phyloP scores from a whole-genome alignment of 1,140 invertebrate genomes.

The Manduca sexta region DNA sequence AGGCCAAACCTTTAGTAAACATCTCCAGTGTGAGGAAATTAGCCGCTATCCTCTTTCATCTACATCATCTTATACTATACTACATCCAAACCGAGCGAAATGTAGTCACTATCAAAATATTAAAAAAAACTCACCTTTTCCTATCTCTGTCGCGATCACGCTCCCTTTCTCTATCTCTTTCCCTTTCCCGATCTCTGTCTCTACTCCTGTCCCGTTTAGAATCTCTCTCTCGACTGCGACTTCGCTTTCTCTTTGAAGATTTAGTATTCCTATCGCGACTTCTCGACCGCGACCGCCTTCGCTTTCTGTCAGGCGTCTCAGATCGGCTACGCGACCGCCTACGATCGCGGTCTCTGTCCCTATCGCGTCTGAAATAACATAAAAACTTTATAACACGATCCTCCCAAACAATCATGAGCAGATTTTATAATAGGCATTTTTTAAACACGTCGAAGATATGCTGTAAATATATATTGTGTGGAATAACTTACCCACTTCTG shows the following conservation, averaged over 20 bases:
- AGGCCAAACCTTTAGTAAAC: no score
- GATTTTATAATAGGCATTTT: not conserved
- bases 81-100: no score
- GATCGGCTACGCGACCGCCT: slow-evolving; percentile 72
- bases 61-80: no score
- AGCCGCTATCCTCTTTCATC: no score
- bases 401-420: no score
- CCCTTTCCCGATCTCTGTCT: slow-evolving; percentile 54
- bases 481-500: slow-evolving; percentile 52
- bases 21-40: no score
- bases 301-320: slow-evolving; percentile 74
- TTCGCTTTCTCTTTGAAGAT: slow-evolving; percentile 65
- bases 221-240: slow-evolving; percentile 70
- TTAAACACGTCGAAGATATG: not conserved
- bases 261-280: slow-evolving; percentile 75
- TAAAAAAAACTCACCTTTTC: slow-evolving; percentile 50
- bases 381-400: not conserved
- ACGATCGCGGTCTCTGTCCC: slow-evolving; percentile 58
- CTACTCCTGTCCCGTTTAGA: slow-evolving; percentile 61
- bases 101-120: not conserved
- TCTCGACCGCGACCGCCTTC: slow-evolving; percentile 74
- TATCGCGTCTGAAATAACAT: slow-evolving; percentile 42
- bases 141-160: slow-evolving; percentile 59
- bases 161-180: slow-evolving; percentile 30
- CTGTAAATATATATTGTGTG: not conserved